A percentile compares a stretch with the other conserved stretches of the same genome.
Evolutionary conservation across 2,888 invertebrate genomes (phyloP).

Genomic region (Agrilus cyanescens): DNA sequence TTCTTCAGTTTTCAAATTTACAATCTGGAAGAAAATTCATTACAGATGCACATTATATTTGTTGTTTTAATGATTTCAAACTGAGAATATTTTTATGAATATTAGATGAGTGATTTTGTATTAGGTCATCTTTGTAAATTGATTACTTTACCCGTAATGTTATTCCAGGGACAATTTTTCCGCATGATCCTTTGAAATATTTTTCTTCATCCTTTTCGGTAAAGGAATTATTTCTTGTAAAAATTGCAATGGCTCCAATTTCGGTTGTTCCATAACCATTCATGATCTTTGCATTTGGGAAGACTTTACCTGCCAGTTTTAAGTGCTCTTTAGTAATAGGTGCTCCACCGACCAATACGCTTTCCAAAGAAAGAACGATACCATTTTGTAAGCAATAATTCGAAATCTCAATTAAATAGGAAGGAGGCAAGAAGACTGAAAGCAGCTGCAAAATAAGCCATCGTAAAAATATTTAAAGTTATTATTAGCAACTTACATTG

Average conservation of each 20-base stretch:
- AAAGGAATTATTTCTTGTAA: not conserved
- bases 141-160: too few relatives aligned
- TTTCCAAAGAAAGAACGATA: conserved; percentile 2
- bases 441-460: not conserved
- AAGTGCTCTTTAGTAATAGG: conserved; percentile 10
- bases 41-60: too few relatives aligned
- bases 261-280: conserved; percentile 8
- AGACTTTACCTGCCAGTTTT: conserved; percentile 10
- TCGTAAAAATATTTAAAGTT: not conserved
- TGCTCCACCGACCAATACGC: conserved; percentile 13
- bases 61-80: too few relatives aligned
- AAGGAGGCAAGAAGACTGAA: not conserved
- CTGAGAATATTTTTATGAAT: too few relatives aligned
- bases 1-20: conserved; percentile 35
- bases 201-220: not conserved
- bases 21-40: conserved; percentile 32
- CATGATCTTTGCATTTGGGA: conserved; percentile 23
- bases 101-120: too few relatives aligned
- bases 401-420: not conserved
- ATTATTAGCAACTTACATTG: conserved; percentile 1
- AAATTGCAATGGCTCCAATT: not conserved
- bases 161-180: too few relatives aligned
- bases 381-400: not conserved
- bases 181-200: too few relatives aligned
- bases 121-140: too few relatives aligned